phyloP scores from a whole-genome alignment of 2,888 invertebrate genomes.

The Smittia aterrima region DNA sequence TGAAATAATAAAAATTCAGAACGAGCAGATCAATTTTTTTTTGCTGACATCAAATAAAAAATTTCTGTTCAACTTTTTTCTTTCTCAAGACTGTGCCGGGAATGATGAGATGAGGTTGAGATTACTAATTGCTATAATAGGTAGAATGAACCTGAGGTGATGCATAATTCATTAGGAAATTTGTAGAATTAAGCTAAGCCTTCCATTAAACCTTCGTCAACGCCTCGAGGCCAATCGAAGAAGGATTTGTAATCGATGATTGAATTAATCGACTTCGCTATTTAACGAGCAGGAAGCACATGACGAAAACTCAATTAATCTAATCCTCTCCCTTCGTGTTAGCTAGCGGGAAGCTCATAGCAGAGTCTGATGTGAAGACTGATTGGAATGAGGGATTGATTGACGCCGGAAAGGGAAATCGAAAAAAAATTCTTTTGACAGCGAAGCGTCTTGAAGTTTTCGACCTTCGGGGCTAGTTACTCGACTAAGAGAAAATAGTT shows the following conservation, averaged over 20 bases:
- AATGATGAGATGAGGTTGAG: too few relatives aligned
- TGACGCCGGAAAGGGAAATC: neutral
- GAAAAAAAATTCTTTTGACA: neutral
- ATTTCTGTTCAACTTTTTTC: neutral
- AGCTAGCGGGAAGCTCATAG: neutral
- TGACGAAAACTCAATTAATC: neutral
- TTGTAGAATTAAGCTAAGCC: neutral
- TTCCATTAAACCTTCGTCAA: neutral
- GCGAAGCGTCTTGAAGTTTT: too few relatives aligned
- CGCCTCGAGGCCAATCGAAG: neutral
- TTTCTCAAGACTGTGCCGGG: neutral
- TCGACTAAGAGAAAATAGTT: too few relatives aligned
- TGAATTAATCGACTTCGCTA: neutral
- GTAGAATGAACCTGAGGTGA: neutral
- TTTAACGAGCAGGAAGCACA: neutral
- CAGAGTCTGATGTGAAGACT: neutral
- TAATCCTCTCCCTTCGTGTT: neutral
- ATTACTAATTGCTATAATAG: neutral
- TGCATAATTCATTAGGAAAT: slow-evolving; percentile 6
- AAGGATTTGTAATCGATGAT: neutral
- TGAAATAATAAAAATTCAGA: slow-evolving; percentile 22
- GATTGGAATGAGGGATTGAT: neutral
- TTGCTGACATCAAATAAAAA: neutral
- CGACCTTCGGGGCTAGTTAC: too few relatives aligned
- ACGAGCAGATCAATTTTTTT: neutral